These are phyloP conservation scores for Thymallus thymallus DNA, from an alignment of 2,113 vertebrate genomes.

Conservation along the genomic window DNA sequence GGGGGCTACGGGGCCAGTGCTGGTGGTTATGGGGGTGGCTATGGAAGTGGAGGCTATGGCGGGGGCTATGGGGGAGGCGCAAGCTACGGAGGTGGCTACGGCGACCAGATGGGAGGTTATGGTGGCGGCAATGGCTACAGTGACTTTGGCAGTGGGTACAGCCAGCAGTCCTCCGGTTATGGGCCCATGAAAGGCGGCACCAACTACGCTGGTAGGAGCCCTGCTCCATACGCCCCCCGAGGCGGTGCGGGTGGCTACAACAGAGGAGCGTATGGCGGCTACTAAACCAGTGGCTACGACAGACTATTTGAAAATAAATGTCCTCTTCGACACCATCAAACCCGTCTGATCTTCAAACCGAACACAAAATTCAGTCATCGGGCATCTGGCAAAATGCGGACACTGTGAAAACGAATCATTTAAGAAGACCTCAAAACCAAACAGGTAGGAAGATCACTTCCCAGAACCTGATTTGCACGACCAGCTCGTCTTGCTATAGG, in stretches of 20 bases:
- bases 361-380: constrained; percentile 51
- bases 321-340: constrained; percentile 21
- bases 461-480: constrained; percentile 64
- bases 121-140: constrained; percentile 89
- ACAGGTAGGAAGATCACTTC: constrained; percentile 78
- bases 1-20: constrained; percentile 61
- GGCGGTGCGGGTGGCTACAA: constrained; percentile 61
- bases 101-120: constrained; percentile 80
- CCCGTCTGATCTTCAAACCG: constrained; percentile 47
- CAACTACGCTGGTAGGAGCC: constrained; percentile 79
- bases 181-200: constrained; percentile 87
- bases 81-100: constrained; percentile 60
- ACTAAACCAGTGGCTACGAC: constrained; percentile 35
- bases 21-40: constrained; percentile 58
- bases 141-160: constrained; percentile 86
- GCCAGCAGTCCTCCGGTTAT: constrained; percentile 86
- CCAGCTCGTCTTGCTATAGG: constrained; percentile 62
- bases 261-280: constrained; percentile 66
- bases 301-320: constrained; percentile 8
- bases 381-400: constrained; percentile 61
- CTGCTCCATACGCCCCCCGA: constrained; percentile 82
- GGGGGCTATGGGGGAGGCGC: constrained; percentile 75
- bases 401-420: constrained; percentile 50
- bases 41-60: constrained; percentile 64
- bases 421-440: constrained; percentile 64